Percentiles rank a stretch among this genome's conserved stretches.
These are phyloP conservation scores for Poeciliopsis occidentalis DNA, from an alignment of 2,113 vertebrate genomes.

Conservation along the genomic window DNA sequence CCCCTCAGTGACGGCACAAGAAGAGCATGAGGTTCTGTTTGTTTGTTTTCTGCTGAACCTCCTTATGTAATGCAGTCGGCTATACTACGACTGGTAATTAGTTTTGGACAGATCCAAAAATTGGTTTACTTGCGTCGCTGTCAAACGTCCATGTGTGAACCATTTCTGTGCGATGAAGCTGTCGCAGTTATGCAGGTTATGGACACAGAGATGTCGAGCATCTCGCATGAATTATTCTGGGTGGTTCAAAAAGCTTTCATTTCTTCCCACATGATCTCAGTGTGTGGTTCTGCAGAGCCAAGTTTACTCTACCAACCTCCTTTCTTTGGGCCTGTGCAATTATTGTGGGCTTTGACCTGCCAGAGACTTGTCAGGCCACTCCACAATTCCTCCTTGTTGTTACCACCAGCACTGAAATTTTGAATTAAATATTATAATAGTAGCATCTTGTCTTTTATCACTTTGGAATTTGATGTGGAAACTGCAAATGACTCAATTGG, in stretches of 20 bases:
- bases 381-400: slow-evolving; percentile 7
- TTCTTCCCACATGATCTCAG: slow-evolving; percentile 30
- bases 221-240: slow-evolving; percentile 41
- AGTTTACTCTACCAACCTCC: slow-evolving; percentile 53
- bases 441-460: slow-evolving; percentile 35
- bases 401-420: slow-evolving; percentile 30
- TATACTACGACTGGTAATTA: slow-evolving; percentile 24
- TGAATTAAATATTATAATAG: slow-evolving; percentile 43
- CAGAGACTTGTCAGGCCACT: slow-evolving; percentile 19
- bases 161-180: slow-evolving; percentile 12
- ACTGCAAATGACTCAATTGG: slow-evolving; percentile 40
- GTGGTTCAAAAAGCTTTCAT: slow-evolving; percentile 28
- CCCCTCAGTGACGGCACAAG: slow-evolving; percentile 23
- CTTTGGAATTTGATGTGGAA: slow-evolving; percentile 40
- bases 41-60: slow-evolving; percentile 48
- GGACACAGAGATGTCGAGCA: slow-evolving; percentile 24
- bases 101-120: slow-evolving; percentile 28
- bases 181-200: slow-evolving; percentile 19
- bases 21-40: slow-evolving; percentile 51
- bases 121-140: slow-evolving; percentile 1
- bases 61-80: slow-evolving; percentile 48
- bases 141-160: slow-evolving; percentile 24
- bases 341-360: slow-evolving; percentile 44
- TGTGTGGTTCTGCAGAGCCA: slow-evolving; percentile 46
- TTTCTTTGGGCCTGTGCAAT: slow-evolving; percentile 29